Conservation (phyloP, 2,113 vertebrate species). For the Mobula hypostoma region DNA sequence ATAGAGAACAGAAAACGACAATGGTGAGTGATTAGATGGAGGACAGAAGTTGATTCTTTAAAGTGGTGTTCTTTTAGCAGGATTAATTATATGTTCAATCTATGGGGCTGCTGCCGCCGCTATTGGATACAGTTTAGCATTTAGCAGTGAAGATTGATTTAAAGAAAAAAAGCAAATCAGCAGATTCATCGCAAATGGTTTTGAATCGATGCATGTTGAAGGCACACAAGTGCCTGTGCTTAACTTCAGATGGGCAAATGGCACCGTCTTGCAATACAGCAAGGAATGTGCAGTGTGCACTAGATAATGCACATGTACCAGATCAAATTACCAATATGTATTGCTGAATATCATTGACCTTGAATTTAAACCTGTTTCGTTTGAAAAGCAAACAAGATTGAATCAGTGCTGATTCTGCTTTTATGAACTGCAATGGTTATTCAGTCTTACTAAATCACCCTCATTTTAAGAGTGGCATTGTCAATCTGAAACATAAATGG, state of each 20-base stretch:
- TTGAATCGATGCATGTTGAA: neutral
- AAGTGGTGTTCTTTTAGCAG: neutral
- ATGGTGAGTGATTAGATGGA: neutral
- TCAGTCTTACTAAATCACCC: neutral
- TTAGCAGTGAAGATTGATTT: slow-evolving; percentile 26
- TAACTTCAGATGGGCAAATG: neutral
- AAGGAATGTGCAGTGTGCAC: neutral
- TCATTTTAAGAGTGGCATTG: neutral
- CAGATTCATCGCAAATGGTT: slow-evolving; percentile 8
- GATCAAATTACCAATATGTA: slow-evolving; percentile 24
- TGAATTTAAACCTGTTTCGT: neutral
- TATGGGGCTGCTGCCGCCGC: neutral
- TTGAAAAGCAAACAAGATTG: neutral
- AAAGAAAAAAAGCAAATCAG: slow-evolving; percentile 22
- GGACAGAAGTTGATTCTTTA: neutral
- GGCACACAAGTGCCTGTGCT: neutral
- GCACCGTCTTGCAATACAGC: neutral
- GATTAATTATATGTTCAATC: slow-evolving; percentile 4
- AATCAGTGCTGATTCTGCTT: neutral
- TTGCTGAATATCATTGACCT: slow-evolving; percentile 31
- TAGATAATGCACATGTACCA: neutral
- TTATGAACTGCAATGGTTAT: too few relatives aligned
- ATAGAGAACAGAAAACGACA: neutral
- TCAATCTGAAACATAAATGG: neutral
- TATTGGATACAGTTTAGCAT: slow-evolving; percentile 4